A percentile compares a stretch with the other conserved stretches of the same genome.
Evolutionary conservation across 2,888 invertebrate species (phyloP).

Genomic region (Cataglyphis albicans): DNA sequence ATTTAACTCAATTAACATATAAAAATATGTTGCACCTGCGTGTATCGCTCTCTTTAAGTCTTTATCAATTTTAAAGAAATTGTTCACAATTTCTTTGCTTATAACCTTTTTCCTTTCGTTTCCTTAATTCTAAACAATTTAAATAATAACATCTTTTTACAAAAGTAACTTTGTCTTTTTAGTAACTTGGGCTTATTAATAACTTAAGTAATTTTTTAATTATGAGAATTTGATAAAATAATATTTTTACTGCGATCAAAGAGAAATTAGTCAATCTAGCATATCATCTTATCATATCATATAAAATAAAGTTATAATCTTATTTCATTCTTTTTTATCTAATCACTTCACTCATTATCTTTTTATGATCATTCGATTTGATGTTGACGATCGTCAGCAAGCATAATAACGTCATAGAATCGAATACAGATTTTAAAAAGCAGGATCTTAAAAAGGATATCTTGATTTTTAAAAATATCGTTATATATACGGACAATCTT

Average conservation of each 20-base stretch:
- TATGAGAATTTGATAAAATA: not conserved
- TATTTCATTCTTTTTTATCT: not conserved
- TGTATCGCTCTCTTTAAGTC: not conserved
- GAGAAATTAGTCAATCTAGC: not conserved
- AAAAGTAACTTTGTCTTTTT: not conserved
- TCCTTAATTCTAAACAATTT: not conserved
- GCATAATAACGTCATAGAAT: not conserved
- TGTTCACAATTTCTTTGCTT: not conserved
- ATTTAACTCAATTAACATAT: not conserved
- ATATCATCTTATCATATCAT: not conserved
- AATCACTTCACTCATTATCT: not conserved
- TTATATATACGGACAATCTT: not conserved
- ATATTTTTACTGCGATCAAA: slow-evolving; percentile 9
- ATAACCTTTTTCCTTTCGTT: not conserved
- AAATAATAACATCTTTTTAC: not conserved
- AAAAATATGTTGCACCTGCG: not conserved
- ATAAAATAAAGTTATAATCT: not conserved
- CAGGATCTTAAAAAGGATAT: not conserved
- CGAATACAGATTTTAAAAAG: slow-evolving; percentile 3
- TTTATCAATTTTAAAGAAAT: not conserved
- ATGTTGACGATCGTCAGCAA: not conserved
- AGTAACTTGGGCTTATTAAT: not conserved
- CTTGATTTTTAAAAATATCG: not conserved
- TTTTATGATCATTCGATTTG: slow-evolving; percentile 16
- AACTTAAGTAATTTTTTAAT: slow-evolving; percentile 9